A percentile compares a stretch with the other conserved stretches of the same genome.
phyloP scores from a whole-genome alignment of 2,888 invertebrate species.

The Omphaloscelis lunosa region DNA sequence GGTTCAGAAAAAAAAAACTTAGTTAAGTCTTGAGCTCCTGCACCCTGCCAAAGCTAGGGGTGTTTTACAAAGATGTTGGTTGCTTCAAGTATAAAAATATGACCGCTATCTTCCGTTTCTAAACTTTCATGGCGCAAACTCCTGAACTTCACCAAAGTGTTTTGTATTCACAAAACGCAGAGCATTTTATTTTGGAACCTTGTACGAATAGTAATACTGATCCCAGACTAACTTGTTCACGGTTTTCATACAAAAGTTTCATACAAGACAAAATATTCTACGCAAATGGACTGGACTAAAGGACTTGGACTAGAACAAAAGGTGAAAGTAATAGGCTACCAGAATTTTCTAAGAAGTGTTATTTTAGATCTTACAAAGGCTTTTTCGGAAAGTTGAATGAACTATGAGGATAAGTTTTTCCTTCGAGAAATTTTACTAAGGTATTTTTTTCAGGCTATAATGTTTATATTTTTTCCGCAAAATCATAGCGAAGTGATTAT shows the following conservation, averaged over 20 bases:
- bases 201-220: conserved; percentile 44
- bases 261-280: conserved; percentile 24
- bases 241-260: conserved; percentile 55
- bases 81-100: background rate
- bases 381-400: background rate
- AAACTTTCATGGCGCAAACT: conserved; percentile 22
- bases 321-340: conserved; percentile 22
- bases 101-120: background rate
- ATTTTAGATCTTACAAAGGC: background rate
- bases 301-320: background rate
- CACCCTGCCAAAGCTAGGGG: no score
- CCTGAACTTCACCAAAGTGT: conserved; percentile 43
- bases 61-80: background rate
- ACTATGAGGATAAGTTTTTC: background rate
- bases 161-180: conserved; percentile 63
- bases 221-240: conserved; percentile 20
- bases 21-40: no score
- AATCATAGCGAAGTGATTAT: background rate
- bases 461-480: background rate
- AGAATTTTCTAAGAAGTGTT: conserved; percentile 13
- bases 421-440: no score
- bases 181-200: conserved; percentile 52
- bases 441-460: no score
- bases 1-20: no score
- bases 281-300: conserved; percentile 3